Evolutionary conservation across 2,797 vertebrate genomes (phyloP).

Genomic region (Notoglanidium macrostoma): DNA sequence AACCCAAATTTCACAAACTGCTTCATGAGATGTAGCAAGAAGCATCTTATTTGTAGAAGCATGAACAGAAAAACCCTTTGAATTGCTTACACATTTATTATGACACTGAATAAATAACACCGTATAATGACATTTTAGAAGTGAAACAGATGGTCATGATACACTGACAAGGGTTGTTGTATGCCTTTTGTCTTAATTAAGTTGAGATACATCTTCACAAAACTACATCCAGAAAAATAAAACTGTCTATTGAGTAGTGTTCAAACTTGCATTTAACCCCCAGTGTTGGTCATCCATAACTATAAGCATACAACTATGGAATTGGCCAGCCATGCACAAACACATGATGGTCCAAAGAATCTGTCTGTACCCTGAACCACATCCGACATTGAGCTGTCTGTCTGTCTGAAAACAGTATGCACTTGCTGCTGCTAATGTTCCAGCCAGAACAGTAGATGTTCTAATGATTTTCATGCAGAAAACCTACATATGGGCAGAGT

Average conservation of each 20-base stretch:
- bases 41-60: neutral
- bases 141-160: neutral
- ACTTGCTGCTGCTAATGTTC: neutral
- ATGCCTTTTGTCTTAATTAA: neutral
- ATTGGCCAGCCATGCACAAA: neutral
- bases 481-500: neutral
- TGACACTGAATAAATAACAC: neutral
- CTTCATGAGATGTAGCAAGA: neutral
- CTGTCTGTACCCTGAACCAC: neutral
- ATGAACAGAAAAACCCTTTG: neutral
- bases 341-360: neutral
- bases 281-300: neutral
- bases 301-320: neutral
- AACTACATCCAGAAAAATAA: neutral
- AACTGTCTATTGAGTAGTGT: neutral
- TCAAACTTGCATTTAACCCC: neutral
- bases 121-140: neutral
- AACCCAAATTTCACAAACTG: neutral
- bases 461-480: neutral
- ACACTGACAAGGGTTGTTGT: neutral
- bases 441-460: no score
- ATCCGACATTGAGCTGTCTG: neutral
- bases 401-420: neutral
- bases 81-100: conserved; percentile 2
- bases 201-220: neutral